Base-by-base conservation (phyloP, 2,888 invertebrate genomes). In the Eumerus sabulonum region DNA sequence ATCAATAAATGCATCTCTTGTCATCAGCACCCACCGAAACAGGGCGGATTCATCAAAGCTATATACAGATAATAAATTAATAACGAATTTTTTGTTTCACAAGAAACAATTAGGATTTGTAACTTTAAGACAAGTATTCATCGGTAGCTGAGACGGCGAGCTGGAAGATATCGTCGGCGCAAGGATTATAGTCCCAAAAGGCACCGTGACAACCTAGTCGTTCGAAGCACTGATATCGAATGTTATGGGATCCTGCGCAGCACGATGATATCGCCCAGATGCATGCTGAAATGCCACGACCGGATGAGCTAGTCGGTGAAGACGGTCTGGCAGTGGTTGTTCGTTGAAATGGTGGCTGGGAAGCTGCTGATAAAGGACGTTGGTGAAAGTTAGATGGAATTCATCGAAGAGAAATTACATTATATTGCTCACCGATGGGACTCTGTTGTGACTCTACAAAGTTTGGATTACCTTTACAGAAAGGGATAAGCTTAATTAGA, bases 201-300 rank as follows among this genome's bases (percentile, higher is more conserved):
- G 92, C 91, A 0, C 94, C 94, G 0, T 92, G 91, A 85, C 95
- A 96, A 7, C 92, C 92, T 62, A 93, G 88, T 9, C 91, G 89
- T 86, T 95, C 95, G 76, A 95, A 95, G 85, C 95, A 96, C 12
- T 86, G 87, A 82, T 90, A 90, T 1, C 90, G 87, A 56, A 92
- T 88, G 12, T 89, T 87, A n/a, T 88, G 88, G 19, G 87, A 86
- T 0, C 88, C 87, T 0, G 92, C 90, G 84, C 95, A 95, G 85
- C 95, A 96, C 1, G 93, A 92, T 5, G 94, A 89, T 56, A 95
- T 93, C 0, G 95, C 95, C 92, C 94, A 93, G 0, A 93, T 92
- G 84, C 95, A 95, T 0, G 91, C 90, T 9, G 92, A 90, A 0
- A 93, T 90, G 18, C 35, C 86, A 89, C 83, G 86, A 14, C 74